These are phyloP conservation scores for Caenorhabditis macrosperma DNA, from an alignment of 2,888 invertebrate species.

Conservation along the genomic window DNA sequence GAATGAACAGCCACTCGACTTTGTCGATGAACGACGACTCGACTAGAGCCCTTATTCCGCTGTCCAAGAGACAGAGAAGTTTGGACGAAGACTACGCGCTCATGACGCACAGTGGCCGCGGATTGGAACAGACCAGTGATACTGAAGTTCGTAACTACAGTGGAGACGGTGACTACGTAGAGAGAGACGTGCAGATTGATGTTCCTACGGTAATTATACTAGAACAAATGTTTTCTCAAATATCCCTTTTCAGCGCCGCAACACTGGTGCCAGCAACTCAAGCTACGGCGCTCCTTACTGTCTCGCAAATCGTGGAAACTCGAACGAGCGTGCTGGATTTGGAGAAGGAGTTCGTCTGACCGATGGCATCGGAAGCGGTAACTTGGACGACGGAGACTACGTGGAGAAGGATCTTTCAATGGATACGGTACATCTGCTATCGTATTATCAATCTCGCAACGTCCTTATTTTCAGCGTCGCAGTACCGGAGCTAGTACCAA, in stretches of 20 bases:
- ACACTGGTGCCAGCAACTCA: constrained; percentile 26
- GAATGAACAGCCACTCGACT: constrained; percentile 12
- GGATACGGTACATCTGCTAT: constrained; percentile 25
- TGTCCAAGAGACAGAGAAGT: constrained; percentile 1
- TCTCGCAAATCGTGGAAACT: constrained; percentile 31
- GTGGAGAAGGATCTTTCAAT: constrained; percentile 37
- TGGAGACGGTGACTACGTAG: constrained; percentile 42
- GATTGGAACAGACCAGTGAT: constrained; percentile 1
- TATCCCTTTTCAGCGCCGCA: constrained; percentile 33
- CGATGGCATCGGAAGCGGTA: constrained; percentile 12
- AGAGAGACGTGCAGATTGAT: constrained; percentile 36
- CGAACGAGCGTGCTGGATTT: constrained; percentile 42
- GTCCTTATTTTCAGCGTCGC: constrained; percentile 32
- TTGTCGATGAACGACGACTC: constrained; percentile 3
- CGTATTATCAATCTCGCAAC: background rate
- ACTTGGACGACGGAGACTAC: constrained; percentile 38
- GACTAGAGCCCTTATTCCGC: background rate
- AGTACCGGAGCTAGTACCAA: constrained; percentile 38
- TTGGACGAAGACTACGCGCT: constrained; percentile 44
- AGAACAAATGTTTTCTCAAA: background rate
- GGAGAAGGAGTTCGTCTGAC: constrained; percentile 18
- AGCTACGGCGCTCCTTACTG: constrained; percentile 30
- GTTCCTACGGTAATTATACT: constrained; percentile 25
- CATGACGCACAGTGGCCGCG: constrained; percentile 19
- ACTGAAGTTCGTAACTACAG: constrained; percentile 8